A percentile compares a stretch with the other conserved stretches of the same genome.
Evolutionary conservation across 2,888 invertebrate genomes (phyloP).

Genomic region (Machimus atricapillus): DNA sequence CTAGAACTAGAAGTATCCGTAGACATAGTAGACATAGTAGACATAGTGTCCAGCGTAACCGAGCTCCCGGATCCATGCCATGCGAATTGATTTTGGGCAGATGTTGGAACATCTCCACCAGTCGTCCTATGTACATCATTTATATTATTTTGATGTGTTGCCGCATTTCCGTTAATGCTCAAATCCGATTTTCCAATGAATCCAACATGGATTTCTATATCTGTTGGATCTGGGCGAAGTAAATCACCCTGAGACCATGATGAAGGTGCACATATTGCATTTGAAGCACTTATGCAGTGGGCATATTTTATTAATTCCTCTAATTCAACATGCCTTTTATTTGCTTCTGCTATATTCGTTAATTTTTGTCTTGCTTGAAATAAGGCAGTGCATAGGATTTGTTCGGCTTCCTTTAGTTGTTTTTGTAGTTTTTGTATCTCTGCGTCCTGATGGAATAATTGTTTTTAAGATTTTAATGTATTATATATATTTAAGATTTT

Average conservation of each 20-base stretch:
- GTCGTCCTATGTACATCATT: slow-evolving; percentile 78
- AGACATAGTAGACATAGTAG: no score
- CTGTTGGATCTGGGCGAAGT: slow-evolving; percentile 87
- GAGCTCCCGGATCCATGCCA: slow-evolving; percentile 80
- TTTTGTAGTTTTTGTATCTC: slow-evolving; percentile 91
- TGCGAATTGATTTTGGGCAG: slow-evolving; percentile 83
- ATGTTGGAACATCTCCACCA: slow-evolving; percentile 76
- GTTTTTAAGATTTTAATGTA: no score
- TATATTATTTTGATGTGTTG: slow-evolving; percentile 70
- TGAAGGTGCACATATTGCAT: slow-evolving; percentile 94
- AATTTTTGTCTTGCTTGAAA: slow-evolving; percentile 96
- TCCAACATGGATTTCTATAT: slow-evolving; percentile 94
- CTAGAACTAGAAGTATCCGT: slow-evolving; percentile 95
- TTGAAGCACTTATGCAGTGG: slow-evolving; percentile 91
- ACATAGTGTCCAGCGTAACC: slow-evolving; percentile 76
- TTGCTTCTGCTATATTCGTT: slow-evolving; percentile 86
- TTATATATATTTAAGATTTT: no score
- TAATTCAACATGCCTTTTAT: slow-evolving; percentile 86
- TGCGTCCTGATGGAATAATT: slow-evolving; percentile 67
- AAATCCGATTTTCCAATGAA: slow-evolving; percentile 84
- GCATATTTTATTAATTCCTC: slow-evolving; percentile 97
- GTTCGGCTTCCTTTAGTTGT: slow-evolving; percentile 94
- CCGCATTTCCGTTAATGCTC: slow-evolving; percentile 80
- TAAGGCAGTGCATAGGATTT: slow-evolving; percentile 90
- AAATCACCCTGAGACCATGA: slow-evolving; percentile 96